Base-by-base conservation (phyloP, 1,140 invertebrate genomes). In the Drosophila mayri region DNA sequence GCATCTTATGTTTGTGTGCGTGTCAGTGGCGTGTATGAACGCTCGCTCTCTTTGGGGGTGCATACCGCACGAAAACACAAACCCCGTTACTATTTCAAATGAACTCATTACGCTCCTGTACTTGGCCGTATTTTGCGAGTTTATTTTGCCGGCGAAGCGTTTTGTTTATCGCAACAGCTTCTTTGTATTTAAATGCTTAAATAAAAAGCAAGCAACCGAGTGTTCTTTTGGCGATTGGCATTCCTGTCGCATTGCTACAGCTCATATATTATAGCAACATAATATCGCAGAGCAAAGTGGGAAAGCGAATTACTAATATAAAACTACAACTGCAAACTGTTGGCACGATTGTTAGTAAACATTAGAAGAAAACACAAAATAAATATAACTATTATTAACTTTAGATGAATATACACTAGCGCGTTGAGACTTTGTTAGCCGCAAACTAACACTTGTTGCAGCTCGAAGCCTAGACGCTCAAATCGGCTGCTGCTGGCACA, bases 401-500 rank as follows among this genome's bases (percentile, higher is more conserved):
- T 14, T 37, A 58, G 35, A 37, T 58, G 3, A 41, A 37, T 25
- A 25, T 25, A 25, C 41, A 14, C 0, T 0, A 41, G 11, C 4
- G 1, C 14, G 12, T n/a, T 12, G 7, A 14, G 7, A 11, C n/a
- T 18, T 9, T 9, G 12, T 22, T 25, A 7, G 20, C 44, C 9
- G 65, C n/a, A 11, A 40, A 37, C n/a, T 38, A 49, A 35, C 38
- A 40, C 30, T 58, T 67, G 67, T 72, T 54, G 68, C 50, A 46
- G 18, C 16, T 11, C 41, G 20, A 35, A 9, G 44, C 75, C 68
- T 41, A 55, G 44, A 40, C 9, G 32, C 70, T 68, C 58, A 47
- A 81, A 81, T 72, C 82, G 87, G 82, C 82, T 87, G 82, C 81
- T 79, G 79, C 65, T n/a, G 43, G 64, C 14, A 37, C 81, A 83